Evolutionary conservation across 1,140 invertebrate species (phyloP).

Genomic region (Rhysida immarginata): DNA sequence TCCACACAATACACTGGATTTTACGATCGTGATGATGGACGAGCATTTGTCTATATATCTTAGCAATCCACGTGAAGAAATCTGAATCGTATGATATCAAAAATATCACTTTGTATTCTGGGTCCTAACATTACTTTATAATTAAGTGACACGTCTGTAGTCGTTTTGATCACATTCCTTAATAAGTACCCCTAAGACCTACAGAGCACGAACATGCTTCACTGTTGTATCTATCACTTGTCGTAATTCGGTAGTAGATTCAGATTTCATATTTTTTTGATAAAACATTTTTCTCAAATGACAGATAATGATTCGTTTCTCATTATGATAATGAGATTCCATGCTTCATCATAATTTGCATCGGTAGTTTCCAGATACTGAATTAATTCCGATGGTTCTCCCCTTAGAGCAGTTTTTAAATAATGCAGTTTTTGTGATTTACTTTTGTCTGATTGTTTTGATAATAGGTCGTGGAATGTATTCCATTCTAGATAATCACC

Average conservation of each 20-base stretch:
- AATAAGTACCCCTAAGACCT: neutral
- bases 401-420: conserved; percentile 1
- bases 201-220: conserved; percentile 6
- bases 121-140: too few species aligned
- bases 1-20: too few species aligned
- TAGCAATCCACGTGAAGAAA: too few species aligned
- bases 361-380: too few species aligned
- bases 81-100: too few species aligned
- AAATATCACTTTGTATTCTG: too few species aligned
- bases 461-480: conserved; percentile 10
- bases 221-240: conserved; percentile 4
- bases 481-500: conserved; percentile 9
- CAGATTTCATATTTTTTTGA: neutral
- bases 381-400: conserved; percentile 10
- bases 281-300: neutral
- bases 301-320: conserved; percentile 3
- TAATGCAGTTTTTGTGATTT: conserved; percentile 11
- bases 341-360: too few species aligned
- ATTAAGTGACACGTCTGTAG: too few species aligned
- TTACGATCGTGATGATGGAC: too few species aligned
- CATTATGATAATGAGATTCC: conserved; percentile 7
- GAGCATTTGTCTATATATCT: too few species aligned
- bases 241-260: neutral
- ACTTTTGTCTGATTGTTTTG: neutral
- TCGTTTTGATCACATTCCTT: conserved; percentile 8